Percentiles rank a stretch among this genome's conserved stretches.
Evolutionary conservation across 92 coral and sea anemone genomes (phyloP).

Genomic region (Ricordea florida): DNA sequence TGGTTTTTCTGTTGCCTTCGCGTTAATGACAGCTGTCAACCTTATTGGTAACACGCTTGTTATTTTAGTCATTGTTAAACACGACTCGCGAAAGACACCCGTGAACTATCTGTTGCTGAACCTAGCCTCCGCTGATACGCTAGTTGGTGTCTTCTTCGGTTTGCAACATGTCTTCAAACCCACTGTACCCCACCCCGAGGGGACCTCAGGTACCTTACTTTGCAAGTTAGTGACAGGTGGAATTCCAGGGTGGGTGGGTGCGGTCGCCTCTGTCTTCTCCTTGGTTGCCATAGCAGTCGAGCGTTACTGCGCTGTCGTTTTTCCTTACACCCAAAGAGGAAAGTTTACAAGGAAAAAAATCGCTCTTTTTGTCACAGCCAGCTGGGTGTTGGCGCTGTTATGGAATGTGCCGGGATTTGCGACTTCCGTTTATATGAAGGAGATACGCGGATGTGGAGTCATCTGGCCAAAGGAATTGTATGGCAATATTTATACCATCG

Average conservation of each 20-base stretch:
- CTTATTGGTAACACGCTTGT: conserved; percentile 38
- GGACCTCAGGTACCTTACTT: conserved; percentile 28
- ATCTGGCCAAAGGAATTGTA: conserved; percentile 38
- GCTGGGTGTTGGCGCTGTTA: conserved; percentile 32
- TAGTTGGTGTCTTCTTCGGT: conserved; percentile 42
- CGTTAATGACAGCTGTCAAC: conserved; percentile 27
- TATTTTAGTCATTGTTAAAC: conserved; percentile 19
- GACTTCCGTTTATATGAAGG: conserved; percentile 21
- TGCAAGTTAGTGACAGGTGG: conserved; percentile 64
- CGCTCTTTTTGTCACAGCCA: neutral
- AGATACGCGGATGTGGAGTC: conserved; percentile 38
- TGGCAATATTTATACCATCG: conserved; percentile 43
- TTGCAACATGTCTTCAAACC: conserved; percentile 26
- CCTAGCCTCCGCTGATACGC: conserved; percentile 44
- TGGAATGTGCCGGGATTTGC: conserved; percentile 48
- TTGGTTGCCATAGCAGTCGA: conserved; percentile 48
- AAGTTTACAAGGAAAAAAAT: conserved; percentile 31
- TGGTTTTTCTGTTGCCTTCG: conserved; percentile 11
- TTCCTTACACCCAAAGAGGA: conserved; percentile 24
- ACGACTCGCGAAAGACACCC: conserved; percentile 28
- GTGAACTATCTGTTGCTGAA: conserved; percentile 40
- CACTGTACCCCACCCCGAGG: conserved; percentile 40
- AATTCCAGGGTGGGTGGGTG: conserved; percentile 38
- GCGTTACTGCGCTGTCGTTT: conserved; percentile 36
- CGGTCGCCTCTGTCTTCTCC: conserved; percentile 43